A percentile compares a stretch with the other conserved stretches of the same genome.
phyloP scores from a whole-genome alignment of 2,113 vertebrate species.

The Stegastes partitus region DNA sequence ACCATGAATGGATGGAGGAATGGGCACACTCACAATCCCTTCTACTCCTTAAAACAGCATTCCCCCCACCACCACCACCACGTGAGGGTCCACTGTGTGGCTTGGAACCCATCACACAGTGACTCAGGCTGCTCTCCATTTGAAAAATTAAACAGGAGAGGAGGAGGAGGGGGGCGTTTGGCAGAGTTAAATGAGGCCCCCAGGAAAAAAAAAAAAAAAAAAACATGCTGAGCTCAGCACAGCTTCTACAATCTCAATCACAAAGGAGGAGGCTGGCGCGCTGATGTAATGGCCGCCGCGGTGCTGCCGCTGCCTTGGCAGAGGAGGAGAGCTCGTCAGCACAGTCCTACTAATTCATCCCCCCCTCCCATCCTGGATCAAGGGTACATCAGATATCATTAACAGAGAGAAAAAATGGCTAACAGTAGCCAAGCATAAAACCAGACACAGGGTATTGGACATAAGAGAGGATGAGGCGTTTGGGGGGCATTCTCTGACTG shows the following conservation, averaged over 20 bases:
- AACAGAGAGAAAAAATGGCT: conserved; percentile 47
- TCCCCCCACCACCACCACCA: not conserved
- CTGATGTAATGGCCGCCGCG: conserved; percentile 81
- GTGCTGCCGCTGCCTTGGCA: conserved; percentile 80
- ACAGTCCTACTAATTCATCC: conserved; percentile 76
- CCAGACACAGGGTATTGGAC: conserved; percentile 15
- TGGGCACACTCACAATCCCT: conserved; percentile 2
- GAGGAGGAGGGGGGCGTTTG: conserved; percentile 50
- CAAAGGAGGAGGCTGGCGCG: conserved; percentile 74
- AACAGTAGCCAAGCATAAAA: conserved; percentile 30
- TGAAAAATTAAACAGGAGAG: conserved; percentile 82
- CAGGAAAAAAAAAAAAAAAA: conserved; percentile 48
- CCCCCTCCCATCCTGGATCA: conserved; percentile 54
- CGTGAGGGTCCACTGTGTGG: conserved; percentile 41
- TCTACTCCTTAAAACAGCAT: conserved; percentile 41
- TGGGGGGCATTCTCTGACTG: conserved; percentile 20
- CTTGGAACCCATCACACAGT: conserved; percentile 75
- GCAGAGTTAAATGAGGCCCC: conserved; percentile 80
- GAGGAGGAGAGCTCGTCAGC: conserved; percentile 80
- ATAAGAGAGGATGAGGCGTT: not conserved
- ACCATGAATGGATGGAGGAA: conserved; percentile 48
- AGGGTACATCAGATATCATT: conserved; percentile 80
- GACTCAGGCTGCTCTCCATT: conserved; percentile 85
- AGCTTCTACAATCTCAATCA: conserved; percentile 81
- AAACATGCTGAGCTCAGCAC: conserved; percentile 84